Conservation (phyloP, 2,888 invertebrate species). For the Helleia helle region DNA sequence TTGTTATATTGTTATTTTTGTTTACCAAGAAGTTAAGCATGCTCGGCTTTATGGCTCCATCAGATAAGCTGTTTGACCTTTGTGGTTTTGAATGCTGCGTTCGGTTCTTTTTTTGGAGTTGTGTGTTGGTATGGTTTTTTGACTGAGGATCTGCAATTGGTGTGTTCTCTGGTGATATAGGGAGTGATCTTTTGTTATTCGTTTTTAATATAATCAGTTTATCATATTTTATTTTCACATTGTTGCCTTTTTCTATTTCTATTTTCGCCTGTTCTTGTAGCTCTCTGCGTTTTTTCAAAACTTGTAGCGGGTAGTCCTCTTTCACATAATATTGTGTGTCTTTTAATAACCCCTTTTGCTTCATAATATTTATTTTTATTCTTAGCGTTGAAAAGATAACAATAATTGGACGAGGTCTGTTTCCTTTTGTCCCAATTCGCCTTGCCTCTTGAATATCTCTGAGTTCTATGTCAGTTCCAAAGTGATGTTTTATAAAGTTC, state of each 20-base stretch:
- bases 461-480: neutral
- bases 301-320: neutral
- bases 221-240: slow-evolving; percentile 1
- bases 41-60: too few species aligned
- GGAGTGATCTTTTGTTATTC: too few species aligned
- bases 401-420: neutral
- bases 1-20: neutral
- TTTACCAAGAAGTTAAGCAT: too few species aligned
- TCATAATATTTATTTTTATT: neutral
- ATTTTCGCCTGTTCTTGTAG: slow-evolving; percentile 1
- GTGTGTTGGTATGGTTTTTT: neutral
- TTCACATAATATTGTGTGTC: neutral
- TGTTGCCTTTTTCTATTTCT: slow-evolving; percentile 2
- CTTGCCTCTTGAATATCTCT: slow-evolving; percentile 1
- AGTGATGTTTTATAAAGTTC: neutral
- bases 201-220: slow-evolving; percentile 3
- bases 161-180: neutral
- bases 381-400: slow-evolving; percentile 1
- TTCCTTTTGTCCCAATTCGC: slow-evolving; percentile 3
- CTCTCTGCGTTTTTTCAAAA: neutral
- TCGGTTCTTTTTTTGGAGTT: neutral
- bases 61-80: neutral
- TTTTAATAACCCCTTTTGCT: neutral
- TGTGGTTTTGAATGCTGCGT: neutral
- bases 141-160: too few species aligned